Evolutionary conservation across 1,140 invertebrate genomes (phyloP), one percentile per base, ranked within the genome.

Genomic region (Solenopsis invicta): DNA sequence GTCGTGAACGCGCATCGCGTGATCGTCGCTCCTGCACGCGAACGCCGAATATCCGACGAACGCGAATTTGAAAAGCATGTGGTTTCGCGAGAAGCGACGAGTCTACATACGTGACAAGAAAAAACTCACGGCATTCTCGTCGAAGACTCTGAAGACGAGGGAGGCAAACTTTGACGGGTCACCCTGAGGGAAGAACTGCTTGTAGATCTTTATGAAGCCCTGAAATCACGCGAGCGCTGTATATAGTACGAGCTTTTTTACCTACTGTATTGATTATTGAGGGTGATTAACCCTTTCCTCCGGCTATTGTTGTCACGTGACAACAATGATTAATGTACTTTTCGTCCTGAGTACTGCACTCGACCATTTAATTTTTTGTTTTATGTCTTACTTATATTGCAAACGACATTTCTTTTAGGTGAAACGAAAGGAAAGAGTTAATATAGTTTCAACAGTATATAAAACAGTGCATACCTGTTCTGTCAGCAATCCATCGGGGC

Each of bases 181-280:
- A 90, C 99, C 98, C 97, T 99, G 98, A 74, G 99, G 99, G 95
- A 99, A 99, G 96, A 99, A 99, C 96, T 99, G 99, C 96, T 99
- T 99, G 96, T 99, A 99, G 94, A 99, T 99, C 96, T 98, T 99
- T 94, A 99, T 99, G 96, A 99, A 99, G 84, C 99, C 99, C 99
- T 99, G 96, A 91, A 97, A 96, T 90, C 82, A 86, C 76, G 82
- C 81, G 52, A 90, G 24, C 37, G 80, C 18, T 66, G 45, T 54
- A 21, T 29, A 78, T 62, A 87, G 50, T 61, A 50, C n/a, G 13
- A 72, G 41, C 21, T 84, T 64, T 64, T 50, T 21, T 61, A 29
- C 41, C 29, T 50, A 24, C 2, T 82, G 76, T 88, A 82, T 89
- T 12, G 87, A 89, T 89, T 69, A 69, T 54, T 87, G 78, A 9